phyloP scores from a whole-genome alignment of 2,888 invertebrate species.

The Agonopterix arenella region DNA sequence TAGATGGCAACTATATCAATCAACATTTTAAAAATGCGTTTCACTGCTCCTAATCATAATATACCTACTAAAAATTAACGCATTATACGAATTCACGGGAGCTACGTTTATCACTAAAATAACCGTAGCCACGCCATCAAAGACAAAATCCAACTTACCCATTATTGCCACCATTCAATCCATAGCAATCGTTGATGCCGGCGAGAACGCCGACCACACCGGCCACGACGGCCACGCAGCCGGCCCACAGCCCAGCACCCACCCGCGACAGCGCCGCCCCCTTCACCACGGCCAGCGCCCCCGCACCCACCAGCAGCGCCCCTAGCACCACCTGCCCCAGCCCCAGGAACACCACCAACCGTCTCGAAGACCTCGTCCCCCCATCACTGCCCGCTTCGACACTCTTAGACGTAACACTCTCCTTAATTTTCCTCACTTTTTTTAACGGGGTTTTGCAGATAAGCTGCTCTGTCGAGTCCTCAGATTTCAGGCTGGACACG shows the following conservation, averaged over 20 bases:
- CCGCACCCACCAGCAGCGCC: constrained; percentile 78
- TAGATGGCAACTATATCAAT: too few relatives aligned
- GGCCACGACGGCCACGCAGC: constrained; percentile 78
- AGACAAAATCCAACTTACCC: constrained; percentile 38
- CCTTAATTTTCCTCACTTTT: constrained; percentile 31
- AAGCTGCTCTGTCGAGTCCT: constrained; percentile 76
- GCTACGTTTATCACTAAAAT: too few relatives aligned
- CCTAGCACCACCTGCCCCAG: constrained; percentile 80
- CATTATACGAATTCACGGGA: too few relatives aligned
- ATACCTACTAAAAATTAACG: too few relatives aligned
- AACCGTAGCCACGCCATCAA: too few relatives aligned
- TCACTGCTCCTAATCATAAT: too few relatives aligned
- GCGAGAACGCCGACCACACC: constrained; percentile 80
- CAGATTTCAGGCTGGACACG: constrained; percentile 67
- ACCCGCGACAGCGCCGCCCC: constrained; percentile 75
- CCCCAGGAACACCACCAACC: constrained; percentile 73
- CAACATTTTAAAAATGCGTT: too few relatives aligned
- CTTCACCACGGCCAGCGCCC: constrained; percentile 79
- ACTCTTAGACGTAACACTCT: constrained; percentile 60
- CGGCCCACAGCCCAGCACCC: constrained; percentile 83
- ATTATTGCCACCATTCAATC: constrained; percentile 41
- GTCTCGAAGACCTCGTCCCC: constrained; percentile 26
- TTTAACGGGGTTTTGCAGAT: constrained; percentile 73
- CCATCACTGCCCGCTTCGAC: constrained; percentile 54
- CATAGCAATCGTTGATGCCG: constrained; percentile 75